Conservation (phyloP, 2,888 invertebrate genomes). For the Andrena fulva region DNA sequence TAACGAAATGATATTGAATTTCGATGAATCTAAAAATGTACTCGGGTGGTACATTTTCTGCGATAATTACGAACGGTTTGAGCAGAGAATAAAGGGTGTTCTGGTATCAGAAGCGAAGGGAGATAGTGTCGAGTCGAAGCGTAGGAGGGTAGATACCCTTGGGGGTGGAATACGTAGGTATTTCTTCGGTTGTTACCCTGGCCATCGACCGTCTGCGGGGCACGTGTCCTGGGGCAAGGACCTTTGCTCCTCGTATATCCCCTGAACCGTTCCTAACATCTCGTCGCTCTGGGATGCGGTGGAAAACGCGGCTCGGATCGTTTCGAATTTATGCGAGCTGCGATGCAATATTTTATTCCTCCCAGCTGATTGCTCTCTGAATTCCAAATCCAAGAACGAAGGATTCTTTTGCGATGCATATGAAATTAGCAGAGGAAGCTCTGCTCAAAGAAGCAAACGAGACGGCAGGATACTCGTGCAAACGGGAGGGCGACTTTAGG, state of each 20-base stretch:
- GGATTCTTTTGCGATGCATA: neutral
- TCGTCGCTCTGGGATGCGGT: conserved; percentile 25
- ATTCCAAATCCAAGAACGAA: neutral
- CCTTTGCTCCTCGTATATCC: conserved; percentile 73
- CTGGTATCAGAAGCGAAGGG: conserved; percentile 5
- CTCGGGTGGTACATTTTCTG: neutral
- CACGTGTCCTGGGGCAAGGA: conserved; percentile 82
- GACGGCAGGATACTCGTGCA: neutral
- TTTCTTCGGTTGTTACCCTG: conserved; percentile 79
- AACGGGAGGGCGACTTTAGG: neutral
- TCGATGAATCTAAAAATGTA: neutral
- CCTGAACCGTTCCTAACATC: conserved; percentile 53
- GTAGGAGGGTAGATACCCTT: conserved; percentile 55
- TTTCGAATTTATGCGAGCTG: conserved; percentile 31
- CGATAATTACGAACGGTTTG: conserved; percentile 22
- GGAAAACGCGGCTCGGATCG: conserved; percentile 29
- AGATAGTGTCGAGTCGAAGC: conserved; percentile 22
- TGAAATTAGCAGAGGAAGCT: neutral
- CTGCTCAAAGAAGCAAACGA: neutral
- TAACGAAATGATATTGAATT: neutral
- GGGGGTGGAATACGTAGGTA: conserved; percentile 59
- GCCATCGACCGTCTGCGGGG: conserved; percentile 81
- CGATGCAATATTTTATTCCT: conserved; percentile 29
- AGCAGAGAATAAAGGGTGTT: conserved; percentile 18
- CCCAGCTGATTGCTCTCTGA: neutral